A percentile compares a stretch with the other conserved stretches of the same genome.
Conservation (phyloP, 2,888 invertebrate genomes). For the Limenitis camilla region DNA sequence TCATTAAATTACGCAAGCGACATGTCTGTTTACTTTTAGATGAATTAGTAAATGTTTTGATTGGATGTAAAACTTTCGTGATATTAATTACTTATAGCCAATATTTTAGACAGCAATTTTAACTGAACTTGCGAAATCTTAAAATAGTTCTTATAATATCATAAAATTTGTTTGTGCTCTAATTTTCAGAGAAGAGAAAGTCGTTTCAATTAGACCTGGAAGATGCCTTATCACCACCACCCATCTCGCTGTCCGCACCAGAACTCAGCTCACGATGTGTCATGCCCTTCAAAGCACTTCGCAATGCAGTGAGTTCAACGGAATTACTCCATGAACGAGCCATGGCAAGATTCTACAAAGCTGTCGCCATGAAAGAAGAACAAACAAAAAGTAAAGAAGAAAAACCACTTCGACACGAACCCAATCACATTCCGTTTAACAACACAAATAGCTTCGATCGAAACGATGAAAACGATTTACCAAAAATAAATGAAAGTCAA, state of each 20-base stretch:
- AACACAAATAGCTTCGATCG: slow-evolving; percentile 29
- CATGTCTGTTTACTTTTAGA: background rate
- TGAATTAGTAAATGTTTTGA: background rate
- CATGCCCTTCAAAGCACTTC: slow-evolving; percentile 75
- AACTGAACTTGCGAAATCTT: background rate
- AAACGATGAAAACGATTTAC: slow-evolving; percentile 17
- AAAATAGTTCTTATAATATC: too few species aligned
- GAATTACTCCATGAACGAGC: slow-evolving; percentile 87
- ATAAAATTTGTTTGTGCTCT: slow-evolving; percentile 3
- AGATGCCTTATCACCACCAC: slow-evolving; percentile 82
- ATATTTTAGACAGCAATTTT: background rate
- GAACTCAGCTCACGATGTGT: slow-evolving; percentile 76
- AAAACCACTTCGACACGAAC: slow-evolving; percentile 32
- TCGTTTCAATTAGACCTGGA: slow-evolving; percentile 78
- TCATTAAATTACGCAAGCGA: background rate
- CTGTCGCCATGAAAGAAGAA: slow-evolving; percentile 82
- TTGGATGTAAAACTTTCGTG: too few species aligned
- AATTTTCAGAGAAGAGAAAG: slow-evolving; percentile 65
- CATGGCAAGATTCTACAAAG: slow-evolving; percentile 87
- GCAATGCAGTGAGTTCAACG: slow-evolving; percentile 86
- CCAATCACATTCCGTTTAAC: slow-evolving; percentile 55
- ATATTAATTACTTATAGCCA: too few species aligned
- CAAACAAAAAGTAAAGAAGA: slow-evolving; percentile 56
- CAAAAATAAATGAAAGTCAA: slow-evolving; percentile 22
- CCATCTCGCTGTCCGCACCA: slow-evolving; percentile 87